phyloP scores from a whole-genome alignment of 2,797 vertebrate genomes.

The Eupleurogrammus muticus region DNA sequence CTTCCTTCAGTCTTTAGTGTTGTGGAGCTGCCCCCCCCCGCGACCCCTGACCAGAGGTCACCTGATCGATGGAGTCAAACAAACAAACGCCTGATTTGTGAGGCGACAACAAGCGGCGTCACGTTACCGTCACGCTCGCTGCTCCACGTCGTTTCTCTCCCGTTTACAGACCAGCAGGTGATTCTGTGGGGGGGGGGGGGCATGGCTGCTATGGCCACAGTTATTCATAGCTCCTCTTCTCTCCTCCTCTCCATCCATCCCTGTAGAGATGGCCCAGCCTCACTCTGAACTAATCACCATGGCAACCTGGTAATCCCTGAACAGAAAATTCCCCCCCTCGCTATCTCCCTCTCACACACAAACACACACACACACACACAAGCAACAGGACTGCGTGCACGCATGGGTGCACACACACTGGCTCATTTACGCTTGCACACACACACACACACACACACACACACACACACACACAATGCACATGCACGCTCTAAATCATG shows the following conservation, averaged over 20 bases:
- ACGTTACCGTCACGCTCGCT: not conserved
- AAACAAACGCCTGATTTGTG: slow-evolving; percentile 10
- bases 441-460: slow-evolving; percentile 35
- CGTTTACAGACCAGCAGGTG: slow-evolving; percentile 59
- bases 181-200: slow-evolving; percentile 44
- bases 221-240: slow-evolving; percentile 66
- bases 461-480: slow-evolving; percentile 26
- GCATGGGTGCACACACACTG: slow-evolving; percentile 27
- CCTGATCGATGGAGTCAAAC: not conserved
- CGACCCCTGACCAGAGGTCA: slow-evolving; percentile 14
- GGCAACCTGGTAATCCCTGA: slow-evolving; percentile 84
- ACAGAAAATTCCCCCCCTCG: slow-evolving; percentile 62
- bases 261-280: slow-evolving; percentile 75
- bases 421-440: slow-evolving; percentile 9
- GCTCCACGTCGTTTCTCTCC: slow-evolving; percentile 14
- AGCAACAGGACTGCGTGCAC: slow-evolving; percentile 31
- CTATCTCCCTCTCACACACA: slow-evolving; percentile 5
- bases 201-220: slow-evolving; percentile 47
- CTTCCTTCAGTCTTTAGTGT: not conserved
- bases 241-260: slow-evolving; percentile 64
- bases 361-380: slow-evolving; percentile 29
- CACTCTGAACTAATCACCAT: slow-evolving; percentile 83
- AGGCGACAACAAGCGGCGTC: not conserved
- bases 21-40: not conserved
- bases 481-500: slow-evolving; percentile 32